A percentile compares a stretch with the other conserved stretches of the same genome.
Evolutionary conservation across 2,888 invertebrate species (phyloP).

Genomic region (Erebia epiphron): DNA sequence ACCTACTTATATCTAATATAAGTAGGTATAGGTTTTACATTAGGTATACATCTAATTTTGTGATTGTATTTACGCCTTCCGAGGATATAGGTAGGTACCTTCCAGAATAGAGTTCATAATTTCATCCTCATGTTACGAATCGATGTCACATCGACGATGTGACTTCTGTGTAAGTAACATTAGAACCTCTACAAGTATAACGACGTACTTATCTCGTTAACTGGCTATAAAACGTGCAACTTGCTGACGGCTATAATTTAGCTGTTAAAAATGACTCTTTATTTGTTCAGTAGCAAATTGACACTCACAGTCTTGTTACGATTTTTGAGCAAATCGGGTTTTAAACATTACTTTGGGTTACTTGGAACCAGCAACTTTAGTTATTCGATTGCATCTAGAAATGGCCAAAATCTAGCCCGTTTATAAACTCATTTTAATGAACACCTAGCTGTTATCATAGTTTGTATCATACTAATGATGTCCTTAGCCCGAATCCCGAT

Average conservation of each 20-base stretch:
- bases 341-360: background rate
- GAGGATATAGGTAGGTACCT: too few relatives aligned
- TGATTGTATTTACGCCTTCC: too few relatives aligned
- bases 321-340: background rate
- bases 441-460: background rate
- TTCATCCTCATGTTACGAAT: background rate
- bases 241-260: too few relatives aligned
- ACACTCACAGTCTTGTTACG: background rate
- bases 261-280: too few relatives aligned
- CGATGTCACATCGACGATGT: too few relatives aligned
- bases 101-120: background rate
- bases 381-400: background rate
- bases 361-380: background rate
- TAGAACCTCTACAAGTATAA: background rate
- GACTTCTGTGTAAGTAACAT: background rate
- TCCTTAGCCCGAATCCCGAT: constrained; percentile 14
- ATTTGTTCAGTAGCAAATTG: too few relatives aligned
- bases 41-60: too few relatives aligned
- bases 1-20: too few relatives aligned
- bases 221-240: too few relatives aligned
- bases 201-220: too few relatives aligned
- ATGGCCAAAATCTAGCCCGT: background rate
- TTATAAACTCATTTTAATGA: background rate
- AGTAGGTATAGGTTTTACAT: too few relatives aligned
- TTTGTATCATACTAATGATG: background rate